phyloP scores from a whole-genome alignment of 1,140 invertebrate species.

The Metopolophium dirhodum region DNA sequence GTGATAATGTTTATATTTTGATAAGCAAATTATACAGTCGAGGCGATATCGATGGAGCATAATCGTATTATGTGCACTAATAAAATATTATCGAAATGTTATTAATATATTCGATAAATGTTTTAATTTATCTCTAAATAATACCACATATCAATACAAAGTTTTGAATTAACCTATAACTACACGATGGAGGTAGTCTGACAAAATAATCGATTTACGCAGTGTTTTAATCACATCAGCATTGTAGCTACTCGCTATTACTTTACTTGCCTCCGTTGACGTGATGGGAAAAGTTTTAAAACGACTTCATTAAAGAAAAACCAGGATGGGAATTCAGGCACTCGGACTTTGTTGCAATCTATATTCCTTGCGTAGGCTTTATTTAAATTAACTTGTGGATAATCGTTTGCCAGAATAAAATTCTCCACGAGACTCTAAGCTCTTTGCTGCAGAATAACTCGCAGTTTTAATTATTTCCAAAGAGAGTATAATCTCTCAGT shows the following conservation, averaged over 20 bases:
- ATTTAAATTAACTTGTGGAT: constrained; percentile 54
- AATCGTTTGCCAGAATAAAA: constrained; percentile 45
- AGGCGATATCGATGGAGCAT: neutral
- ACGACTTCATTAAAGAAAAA: constrained; percentile 53
- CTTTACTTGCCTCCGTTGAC: constrained; percentile 13
- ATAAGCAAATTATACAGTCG: neutral
- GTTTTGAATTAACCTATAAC: constrained; percentile 36
- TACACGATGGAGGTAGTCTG: neutral
- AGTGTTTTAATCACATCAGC: constrained; percentile 22
- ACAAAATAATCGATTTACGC: constrained; percentile 52
- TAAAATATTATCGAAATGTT: neutral
- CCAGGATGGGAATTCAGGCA: neutral
- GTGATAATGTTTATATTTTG: too few relatives aligned
- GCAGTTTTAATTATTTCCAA: constrained; percentile 50
- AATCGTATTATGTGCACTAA: neutral
- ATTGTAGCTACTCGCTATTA: constrained; percentile 4
- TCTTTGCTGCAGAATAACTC: neutral
- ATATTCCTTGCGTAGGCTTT: constrained; percentile 34
- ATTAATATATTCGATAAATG: neutral
- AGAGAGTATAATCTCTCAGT: constrained; percentile 46
- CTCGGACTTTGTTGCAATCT: constrained; percentile 45
- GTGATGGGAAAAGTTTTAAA: constrained; percentile 54
- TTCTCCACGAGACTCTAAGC: constrained; percentile 10
- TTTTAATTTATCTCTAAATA: neutral
- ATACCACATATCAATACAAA: neutral